A percentile compares a stretch with the other conserved stretches of the same genome.
phyloP scores from a whole-genome alignment of 2,888 invertebrate genomes.

The Tineola bisselliella region DNA sequence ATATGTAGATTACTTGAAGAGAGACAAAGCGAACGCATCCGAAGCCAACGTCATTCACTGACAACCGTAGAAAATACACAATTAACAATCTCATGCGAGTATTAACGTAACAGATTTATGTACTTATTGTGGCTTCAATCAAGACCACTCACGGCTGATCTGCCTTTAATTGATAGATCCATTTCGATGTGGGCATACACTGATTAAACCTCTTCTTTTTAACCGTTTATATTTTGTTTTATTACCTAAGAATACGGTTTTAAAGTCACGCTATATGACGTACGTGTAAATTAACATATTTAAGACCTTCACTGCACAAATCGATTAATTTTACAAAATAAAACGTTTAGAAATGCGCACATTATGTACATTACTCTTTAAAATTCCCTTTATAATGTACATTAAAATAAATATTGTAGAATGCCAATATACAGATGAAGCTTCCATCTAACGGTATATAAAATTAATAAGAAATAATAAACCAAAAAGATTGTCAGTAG shows the following conservation, averaged over 20 bases:
- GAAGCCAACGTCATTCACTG: conserved; percentile 20
- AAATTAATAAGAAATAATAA: too few species aligned
- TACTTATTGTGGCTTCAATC: conserved; percentile 65
- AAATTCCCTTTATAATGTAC: too few species aligned
- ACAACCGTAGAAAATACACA: conserved; percentile 56
- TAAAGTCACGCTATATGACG: too few species aligned
- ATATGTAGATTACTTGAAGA: neutral
- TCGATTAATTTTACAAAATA: too few species aligned
- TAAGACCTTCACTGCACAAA: too few species aligned
- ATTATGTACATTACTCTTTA: too few species aligned
- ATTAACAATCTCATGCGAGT: conserved; percentile 48
- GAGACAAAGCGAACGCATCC: conserved; percentile 8
- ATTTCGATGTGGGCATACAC: conserved; percentile 3
- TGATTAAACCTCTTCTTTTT: neutral
- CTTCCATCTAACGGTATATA: too few species aligned
- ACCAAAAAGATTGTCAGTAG: too few species aligned
- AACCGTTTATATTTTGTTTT: neutral
- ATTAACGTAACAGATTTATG: conserved; percentile 62
- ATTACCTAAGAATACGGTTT: neutral
- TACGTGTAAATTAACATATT: too few species aligned
- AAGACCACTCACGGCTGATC: conserved; percentile 32
- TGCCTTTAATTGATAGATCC: conserved; percentile 15
- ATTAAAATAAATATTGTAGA: too few species aligned
- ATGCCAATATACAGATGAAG: too few species aligned
- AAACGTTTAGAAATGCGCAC: too few species aligned